A percentile compares a stretch with the other conserved stretches of the same genome.
These are phyloP conservation scores for Pseudomyrmex pallidus DNA, from an alignment of 1,140 invertebrate species.

Conservation along the genomic window DNA sequence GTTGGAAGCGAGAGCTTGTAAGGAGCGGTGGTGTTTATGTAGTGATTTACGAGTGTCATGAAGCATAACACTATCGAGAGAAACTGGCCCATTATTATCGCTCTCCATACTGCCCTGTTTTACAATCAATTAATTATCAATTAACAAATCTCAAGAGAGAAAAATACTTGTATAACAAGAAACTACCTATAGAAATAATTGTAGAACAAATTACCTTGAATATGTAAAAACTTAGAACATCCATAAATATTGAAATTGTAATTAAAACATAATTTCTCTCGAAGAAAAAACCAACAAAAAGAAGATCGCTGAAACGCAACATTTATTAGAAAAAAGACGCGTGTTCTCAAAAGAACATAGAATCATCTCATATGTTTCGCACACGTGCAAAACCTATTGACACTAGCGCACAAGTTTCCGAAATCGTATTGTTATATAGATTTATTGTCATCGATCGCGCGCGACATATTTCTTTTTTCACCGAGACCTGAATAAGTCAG, in stretches of 20 bases:
- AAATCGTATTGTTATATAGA: slow-evolving; percentile 8
- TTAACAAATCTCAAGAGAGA: background rate
- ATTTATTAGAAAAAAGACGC: background rate
- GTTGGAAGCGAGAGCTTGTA: slow-evolving; percentile 90
- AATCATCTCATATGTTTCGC: background rate
- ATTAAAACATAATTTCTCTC: slow-evolving; percentile 5
- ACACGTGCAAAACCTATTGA: background rate
- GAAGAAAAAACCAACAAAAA: background rate
- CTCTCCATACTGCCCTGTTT: slow-evolving; percentile 90
- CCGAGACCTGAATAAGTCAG: background rate
- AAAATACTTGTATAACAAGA: too few relatives aligned
- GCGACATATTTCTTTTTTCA: background rate
- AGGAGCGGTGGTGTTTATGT: slow-evolving; percentile 89
- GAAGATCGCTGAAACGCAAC: background rate
- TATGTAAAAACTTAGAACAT: too few relatives aligned
- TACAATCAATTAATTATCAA: background rate
- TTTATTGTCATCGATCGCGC: slow-evolving; percentile 15
- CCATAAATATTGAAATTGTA: background rate
- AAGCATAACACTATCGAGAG: slow-evolving; percentile 91
- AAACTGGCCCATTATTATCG: slow-evolving; percentile 91
- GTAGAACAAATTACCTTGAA: too few relatives aligned
- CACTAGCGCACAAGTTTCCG: slow-evolving; percentile 9
- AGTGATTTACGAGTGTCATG: slow-evolving; percentile 91
- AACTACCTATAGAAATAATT: too few relatives aligned
- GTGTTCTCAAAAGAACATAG: background rate